Base-by-base conservation (phyloP, 2,797 vertebrate species). In the Myotis vivesi region DNA sequence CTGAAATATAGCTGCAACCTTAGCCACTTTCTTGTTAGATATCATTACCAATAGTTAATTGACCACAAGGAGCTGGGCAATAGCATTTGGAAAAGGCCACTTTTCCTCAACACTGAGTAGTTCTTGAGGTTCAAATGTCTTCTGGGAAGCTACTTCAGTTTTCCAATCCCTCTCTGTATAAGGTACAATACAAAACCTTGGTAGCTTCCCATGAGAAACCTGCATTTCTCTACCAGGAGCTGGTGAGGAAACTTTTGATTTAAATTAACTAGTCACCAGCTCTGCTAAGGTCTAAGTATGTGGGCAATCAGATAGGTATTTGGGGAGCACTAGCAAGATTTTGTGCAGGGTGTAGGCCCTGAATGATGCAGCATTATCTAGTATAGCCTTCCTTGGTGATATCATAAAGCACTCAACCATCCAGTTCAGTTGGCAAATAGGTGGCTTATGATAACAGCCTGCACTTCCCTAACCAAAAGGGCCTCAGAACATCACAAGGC, bases 381-480 rank as follows among this genome's bases (percentile, higher is more conserved):
- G 64, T 79, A 84, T 11, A 69, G 36, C 17, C 30, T 59, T 8
- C 5, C 22, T 51, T 86, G 30, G 23, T 89, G 64, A 80, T 62
- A 13, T 62, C 75, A 77, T 46, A 75, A 76, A 69, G 46, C 66
- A 79, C 49, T 95, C 77, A 87, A 16, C 71, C 79, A 53, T 84
- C 62, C 12, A 13, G 53, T 92, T 95, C 87, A 91, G n/a, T 93
- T 57, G 96, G 59, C 49, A 87, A 92, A 73, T 30, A 46, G 28
- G 13, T 30, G 5, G 23, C 72, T 57, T 51, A 44, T 28, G 59
- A 46, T 68, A 59, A 92, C 4, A 91, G 46, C 49, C 87, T 82
- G 22, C 9, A 55, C 28, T 69, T 77, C 41, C 69, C 80, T 81
- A 51, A 64, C 8, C 62, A 6, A 59, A 90, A 55, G 7, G 3